phyloP scores from a whole-genome alignment of 2,888 invertebrate genomes.

The Orthosia gracilis region DNA sequence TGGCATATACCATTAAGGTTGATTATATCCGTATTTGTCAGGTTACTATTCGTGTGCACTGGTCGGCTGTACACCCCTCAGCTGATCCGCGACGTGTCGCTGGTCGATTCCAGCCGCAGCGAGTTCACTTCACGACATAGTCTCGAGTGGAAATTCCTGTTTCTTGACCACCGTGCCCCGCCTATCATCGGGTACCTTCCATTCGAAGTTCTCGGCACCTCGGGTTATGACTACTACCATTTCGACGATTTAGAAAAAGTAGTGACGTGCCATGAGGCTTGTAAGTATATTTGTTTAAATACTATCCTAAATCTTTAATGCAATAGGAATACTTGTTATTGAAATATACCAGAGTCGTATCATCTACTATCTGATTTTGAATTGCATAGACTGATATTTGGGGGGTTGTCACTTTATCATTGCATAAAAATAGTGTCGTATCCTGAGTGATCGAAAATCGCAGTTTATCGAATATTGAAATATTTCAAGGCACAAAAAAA shows the following conservation, averaged over 20 bases:
- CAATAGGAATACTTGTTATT: slow-evolving; percentile 5
- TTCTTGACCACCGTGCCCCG: slow-evolving; percentile 97
- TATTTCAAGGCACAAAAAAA: too few relatives aligned
- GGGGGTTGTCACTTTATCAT: too few relatives aligned
- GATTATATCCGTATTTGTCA: slow-evolving; percentile 62
- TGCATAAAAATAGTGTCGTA: too few relatives aligned
- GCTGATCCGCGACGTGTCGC: slow-evolving; percentile 96
- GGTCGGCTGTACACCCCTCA: slow-evolving; percentile 96
- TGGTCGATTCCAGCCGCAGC: slow-evolving; percentile 94
- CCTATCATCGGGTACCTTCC: slow-evolving; percentile 98
- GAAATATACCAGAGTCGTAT: background rate
- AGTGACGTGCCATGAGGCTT: slow-evolving; percentile 95
- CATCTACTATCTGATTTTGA: background rate
- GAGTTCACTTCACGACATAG: slow-evolving; percentile 98
- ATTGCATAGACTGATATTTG: too few relatives aligned
- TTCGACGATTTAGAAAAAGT: slow-evolving; percentile 98
- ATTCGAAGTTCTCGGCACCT: slow-evolving; percentile 98
- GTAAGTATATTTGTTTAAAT: slow-evolving; percentile 90
- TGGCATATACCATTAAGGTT: background rate
- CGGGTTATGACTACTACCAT: slow-evolving; percentile 99
- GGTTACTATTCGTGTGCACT: slow-evolving; percentile 95
- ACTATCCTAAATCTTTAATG: slow-evolving; percentile 18
- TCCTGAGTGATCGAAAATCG: too few relatives aligned
- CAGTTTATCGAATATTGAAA: too few relatives aligned
- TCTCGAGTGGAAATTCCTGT: slow-evolving; percentile 98